Percentiles rank a stretch among this genome's conserved stretches.
Conservation (phyloP, 2,888 invertebrate species). For the Stenurella melanura region DNA sequence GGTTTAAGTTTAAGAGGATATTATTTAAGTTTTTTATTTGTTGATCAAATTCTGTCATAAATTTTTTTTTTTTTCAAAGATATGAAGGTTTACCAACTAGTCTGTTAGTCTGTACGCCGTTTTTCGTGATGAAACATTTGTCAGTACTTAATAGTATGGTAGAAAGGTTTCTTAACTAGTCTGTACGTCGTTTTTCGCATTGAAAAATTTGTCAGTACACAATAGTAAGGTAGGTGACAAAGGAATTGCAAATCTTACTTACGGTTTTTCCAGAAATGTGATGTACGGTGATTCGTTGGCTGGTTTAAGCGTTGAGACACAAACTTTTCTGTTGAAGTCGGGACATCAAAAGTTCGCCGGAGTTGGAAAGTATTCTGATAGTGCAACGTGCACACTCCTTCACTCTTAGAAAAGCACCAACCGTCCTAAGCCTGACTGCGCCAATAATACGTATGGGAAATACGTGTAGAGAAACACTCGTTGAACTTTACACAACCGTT, state of each 20-base stretch:
- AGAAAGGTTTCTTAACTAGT: not conserved
- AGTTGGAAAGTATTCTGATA: conserved; percentile 18
- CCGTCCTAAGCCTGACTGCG: conserved; percentile 27
- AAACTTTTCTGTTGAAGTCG: conserved; percentile 27
- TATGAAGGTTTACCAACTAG: not conserved
- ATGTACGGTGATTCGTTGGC: conserved; percentile 27
- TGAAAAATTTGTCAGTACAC: conserved; percentile 21
- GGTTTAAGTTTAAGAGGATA: conserved; percentile 4
- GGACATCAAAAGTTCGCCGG: conserved; percentile 20
- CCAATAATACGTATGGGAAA: not conserved
- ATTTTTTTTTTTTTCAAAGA: not conserved
- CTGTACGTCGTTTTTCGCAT: conserved; percentile 8
- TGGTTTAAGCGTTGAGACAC: conserved; percentile 29
- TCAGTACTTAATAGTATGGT: conserved; percentile 14
- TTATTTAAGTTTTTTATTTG: not conserved
- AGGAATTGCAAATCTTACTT: conserved; percentile 25
- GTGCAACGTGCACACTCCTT: conserved; percentile 30
- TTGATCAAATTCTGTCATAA: not conserved
- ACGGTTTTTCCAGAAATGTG: conserved; percentile 19
- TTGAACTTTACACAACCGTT: not conserved
- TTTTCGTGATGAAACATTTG: conserved; percentile 12
- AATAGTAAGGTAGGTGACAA: conserved; percentile 18
- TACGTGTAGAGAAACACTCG: conserved; percentile 7
- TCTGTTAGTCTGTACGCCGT: conserved; percentile 8
- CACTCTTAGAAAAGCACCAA: conserved; percentile 21